Base-by-base conservation (phyloP, 2,113 vertebrate species). In the Daubentonia madagascariensis region DNA sequence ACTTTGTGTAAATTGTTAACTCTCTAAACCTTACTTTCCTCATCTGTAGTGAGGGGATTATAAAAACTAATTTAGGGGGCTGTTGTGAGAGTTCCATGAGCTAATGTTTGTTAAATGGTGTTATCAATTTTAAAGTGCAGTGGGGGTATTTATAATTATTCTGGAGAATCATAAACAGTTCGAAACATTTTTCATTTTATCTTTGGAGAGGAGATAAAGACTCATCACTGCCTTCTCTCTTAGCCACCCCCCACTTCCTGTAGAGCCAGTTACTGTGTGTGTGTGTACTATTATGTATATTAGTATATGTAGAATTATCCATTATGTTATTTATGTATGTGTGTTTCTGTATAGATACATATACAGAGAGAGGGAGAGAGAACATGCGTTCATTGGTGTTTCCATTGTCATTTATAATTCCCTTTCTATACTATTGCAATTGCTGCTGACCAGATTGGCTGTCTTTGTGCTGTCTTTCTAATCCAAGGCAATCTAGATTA, bases 101-200 rank as follows among this genome's bases (percentile, higher is more conserved):
- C 57, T 92, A 30, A 83, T 79, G 25, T 87, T 68, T 86, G 10
- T 89, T 17, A 78, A 96, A 50, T 73, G 25, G 10, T n/a, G 12
- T 70, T 91, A 63, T 70, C 32, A 54, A 35, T 54, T 96, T 88
- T 89, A 37, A 94, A 85, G 13, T 37, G 4, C 5, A 89, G 9
- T 67, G 43, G 9, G 52, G 32, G 28, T 25, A 67, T 80, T 96
- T 88, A 30, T 87, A 89, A 85, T 63, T 86, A 91, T 80, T 91
- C 61, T 91, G 37, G 37, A 57, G 75, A 94, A 72, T 92, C 92
- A 40, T 70, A 65, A 97, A 23, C 28, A 92, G 59, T 63, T 92
- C 3, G 70, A 80, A 63, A 68, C 23, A 28, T 54, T 45, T 89
- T 83, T 30, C 40, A 68, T 20, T 91, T 90, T 85, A 48, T 68